phyloP scores from a whole-genome alignment of 37 sponge, comb jelly and placozoan species.

The Amphimedon queenslandica region DNA sequence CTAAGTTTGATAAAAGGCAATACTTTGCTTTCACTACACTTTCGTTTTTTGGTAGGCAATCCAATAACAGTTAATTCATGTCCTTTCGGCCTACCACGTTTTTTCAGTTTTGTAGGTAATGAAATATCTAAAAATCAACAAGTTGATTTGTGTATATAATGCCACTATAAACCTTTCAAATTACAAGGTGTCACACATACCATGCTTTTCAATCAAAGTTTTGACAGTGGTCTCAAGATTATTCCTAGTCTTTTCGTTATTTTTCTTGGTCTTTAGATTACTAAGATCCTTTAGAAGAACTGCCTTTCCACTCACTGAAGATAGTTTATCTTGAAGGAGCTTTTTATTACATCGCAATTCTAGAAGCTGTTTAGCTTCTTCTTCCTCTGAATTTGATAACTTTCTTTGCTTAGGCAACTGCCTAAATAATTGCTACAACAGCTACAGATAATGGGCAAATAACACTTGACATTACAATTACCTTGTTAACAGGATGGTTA shows the following conservation, averaged over 20 bases:
- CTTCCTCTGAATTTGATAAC: slow-evolving; percentile 4
- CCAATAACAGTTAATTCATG: no score
- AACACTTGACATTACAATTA: neutral
- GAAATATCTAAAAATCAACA: no score
- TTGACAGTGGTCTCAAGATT: slow-evolving; percentile 6
- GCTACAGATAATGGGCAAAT: neutral
- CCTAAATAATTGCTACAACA: slow-evolving; percentile 15
- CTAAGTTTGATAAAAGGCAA: no score
- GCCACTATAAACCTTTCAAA: no score
- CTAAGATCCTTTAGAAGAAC: slow-evolving; percentile 18
- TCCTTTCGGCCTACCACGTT: no score
- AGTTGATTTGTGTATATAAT: no score
- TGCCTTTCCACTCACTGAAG: slow-evolving; percentile 11
- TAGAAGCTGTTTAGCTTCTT: slow-evolving; percentile 15
- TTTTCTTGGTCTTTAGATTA: slow-evolving; percentile 1
- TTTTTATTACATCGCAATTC: no score
- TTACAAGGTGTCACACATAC: no score
- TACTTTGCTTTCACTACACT: no score
- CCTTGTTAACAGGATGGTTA: slow-evolving; percentile 26
- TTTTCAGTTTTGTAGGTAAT: no score
- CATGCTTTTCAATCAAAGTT: slow-evolving; percentile 13
- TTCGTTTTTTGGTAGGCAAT: no score
- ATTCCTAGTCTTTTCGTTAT: slow-evolving; percentile 13
- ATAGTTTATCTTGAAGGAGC: no score
- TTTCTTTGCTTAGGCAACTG: slow-evolving; percentile 28